These are phyloP conservation scores for Leucopsar rothschildi DNA, from an alignment of 2,113 vertebrate genomes.

Conservation along the genomic window DNA sequence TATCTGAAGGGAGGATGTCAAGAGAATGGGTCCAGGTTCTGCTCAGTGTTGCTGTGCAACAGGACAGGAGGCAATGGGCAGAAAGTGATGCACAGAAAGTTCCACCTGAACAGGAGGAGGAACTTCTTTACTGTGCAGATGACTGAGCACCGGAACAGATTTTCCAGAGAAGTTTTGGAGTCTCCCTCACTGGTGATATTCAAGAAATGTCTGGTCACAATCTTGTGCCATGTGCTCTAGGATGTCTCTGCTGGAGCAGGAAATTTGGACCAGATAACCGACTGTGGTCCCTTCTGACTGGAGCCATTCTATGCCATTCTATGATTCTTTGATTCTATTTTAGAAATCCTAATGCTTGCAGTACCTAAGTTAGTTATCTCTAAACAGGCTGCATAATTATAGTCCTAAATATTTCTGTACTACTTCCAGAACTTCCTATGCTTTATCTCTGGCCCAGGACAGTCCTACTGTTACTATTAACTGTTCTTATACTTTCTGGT, in stretches of 20 bases:
- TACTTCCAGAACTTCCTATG: neutral
- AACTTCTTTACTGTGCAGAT: neutral
- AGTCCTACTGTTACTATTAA: neutral
- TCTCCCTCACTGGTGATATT: neutral
- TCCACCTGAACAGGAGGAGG: neutral
- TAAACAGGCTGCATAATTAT: neutral
- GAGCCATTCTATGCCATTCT: neutral
- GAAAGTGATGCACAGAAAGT: neutral
- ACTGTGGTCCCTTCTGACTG: neutral
- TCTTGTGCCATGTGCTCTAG: neutral
- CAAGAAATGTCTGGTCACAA: accelerated
- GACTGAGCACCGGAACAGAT: neutral
- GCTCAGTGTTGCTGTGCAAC: neutral
- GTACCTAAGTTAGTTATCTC: neutral
- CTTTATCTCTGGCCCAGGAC: neutral
- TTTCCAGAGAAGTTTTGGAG: neutral
- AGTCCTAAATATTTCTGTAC: neutral
- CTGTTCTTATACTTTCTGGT: neutral
- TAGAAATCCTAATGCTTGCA: neutral
- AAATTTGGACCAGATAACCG: neutral
- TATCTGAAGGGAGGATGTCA: neutral
- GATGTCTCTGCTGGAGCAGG: neutral
- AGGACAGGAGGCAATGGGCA: neutral
- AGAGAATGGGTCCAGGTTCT: neutral
- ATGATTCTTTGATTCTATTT: neutral